A percentile compares a stretch with the other conserved stretches of the same genome.
phyloP scores from a whole-genome alignment of 2,797 vertebrate genomes.

The Lagodon rhomboides region DNA sequence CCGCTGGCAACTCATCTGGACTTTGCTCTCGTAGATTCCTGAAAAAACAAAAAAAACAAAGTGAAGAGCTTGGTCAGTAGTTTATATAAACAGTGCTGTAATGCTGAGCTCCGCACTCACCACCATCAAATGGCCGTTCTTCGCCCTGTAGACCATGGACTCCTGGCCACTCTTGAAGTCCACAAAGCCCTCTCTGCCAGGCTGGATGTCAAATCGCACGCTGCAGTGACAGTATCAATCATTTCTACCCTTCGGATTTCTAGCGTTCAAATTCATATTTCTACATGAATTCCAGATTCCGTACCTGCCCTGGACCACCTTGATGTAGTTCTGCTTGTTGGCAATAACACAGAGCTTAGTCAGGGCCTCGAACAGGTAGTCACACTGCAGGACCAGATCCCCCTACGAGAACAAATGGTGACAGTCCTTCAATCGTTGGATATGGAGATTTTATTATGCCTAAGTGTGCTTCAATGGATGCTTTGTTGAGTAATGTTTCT shows the following conservation, averaged over 20 bases:
- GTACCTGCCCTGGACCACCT: slow-evolving; percentile 92
- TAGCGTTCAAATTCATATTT: neutral
- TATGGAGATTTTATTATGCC: neutral
- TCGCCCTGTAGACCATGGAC: slow-evolving; percentile 92
- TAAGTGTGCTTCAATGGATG: neutral
- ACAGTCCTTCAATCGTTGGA: neutral
- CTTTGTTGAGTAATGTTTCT: neutral
- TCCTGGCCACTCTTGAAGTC: slow-evolving; percentile 92
- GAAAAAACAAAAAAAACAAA: neutral
- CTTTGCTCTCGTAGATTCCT: slow-evolving; percentile 81
- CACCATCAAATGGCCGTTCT: slow-evolving; percentile 94
- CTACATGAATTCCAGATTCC: slow-evolving; percentile 5
- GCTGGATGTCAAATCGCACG: slow-evolving; percentile 91
- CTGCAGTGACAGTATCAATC: slow-evolving; percentile 73
- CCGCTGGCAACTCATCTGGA: slow-evolving; percentile 67
- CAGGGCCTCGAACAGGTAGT: slow-evolving; percentile 89
- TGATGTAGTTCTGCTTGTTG: slow-evolving; percentile 85
- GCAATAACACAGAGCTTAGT: slow-evolving; percentile 89
- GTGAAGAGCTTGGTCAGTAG: neutral
- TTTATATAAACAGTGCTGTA: neutral
- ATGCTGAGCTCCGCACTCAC: slow-evolving; percentile 82
- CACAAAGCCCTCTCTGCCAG: slow-evolving; percentile 92
- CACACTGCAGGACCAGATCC: slow-evolving; percentile 92
- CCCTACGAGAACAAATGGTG: slow-evolving; percentile 81
- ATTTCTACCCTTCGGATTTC: neutral